Conservation (phyloP, 2,888 invertebrate genomes). For the Cremastinae sp. region DNA sequence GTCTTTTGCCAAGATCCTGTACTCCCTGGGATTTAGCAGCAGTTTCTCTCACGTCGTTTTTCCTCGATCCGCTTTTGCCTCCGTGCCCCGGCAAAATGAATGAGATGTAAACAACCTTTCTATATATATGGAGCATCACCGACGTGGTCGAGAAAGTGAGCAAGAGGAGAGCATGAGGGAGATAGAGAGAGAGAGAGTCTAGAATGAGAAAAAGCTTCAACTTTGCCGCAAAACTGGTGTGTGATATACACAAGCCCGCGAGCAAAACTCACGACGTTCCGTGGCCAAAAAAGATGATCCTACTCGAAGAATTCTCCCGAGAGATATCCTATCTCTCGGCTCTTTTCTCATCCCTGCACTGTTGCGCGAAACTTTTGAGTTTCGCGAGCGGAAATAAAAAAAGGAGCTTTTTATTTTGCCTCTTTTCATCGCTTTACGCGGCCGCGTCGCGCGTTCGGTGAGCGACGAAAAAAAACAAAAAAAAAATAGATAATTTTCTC, state of each 20-base stretch:
- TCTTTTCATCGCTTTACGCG: background rate
- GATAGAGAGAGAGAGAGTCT: background rate
- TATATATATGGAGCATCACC: constrained; percentile 33
- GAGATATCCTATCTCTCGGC: constrained; percentile 18
- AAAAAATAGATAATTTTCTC: background rate
- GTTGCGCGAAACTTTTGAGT: constrained; percentile 14
- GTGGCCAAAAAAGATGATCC: constrained; percentile 11
- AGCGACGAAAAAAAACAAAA: no score
- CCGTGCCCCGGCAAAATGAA: constrained; percentile 64
- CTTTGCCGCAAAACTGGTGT: constrained; percentile 29
- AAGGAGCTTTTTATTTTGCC: constrained; percentile 2
- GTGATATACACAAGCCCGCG: constrained; percentile 15
- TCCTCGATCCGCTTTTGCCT: background rate
- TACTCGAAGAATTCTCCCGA: constrained; percentile 11
- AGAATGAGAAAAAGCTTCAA: constrained; percentile 1
- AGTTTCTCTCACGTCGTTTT: constrained; percentile 46
- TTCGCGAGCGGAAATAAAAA: constrained; percentile 6
- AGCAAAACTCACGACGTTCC: constrained; percentile 19
- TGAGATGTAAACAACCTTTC: constrained; percentile 70
- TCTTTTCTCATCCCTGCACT: constrained; percentile 10
- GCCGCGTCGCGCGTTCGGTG: background rate
- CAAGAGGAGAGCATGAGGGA: background rate
- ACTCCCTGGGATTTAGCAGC: constrained; percentile 56
- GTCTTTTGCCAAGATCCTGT: constrained; percentile 58
- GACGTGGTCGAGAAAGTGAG: constrained; percentile 2